Conservation (phyloP, 2,113 vertebrate species). For the Pachycephala philippinensis region DNA sequence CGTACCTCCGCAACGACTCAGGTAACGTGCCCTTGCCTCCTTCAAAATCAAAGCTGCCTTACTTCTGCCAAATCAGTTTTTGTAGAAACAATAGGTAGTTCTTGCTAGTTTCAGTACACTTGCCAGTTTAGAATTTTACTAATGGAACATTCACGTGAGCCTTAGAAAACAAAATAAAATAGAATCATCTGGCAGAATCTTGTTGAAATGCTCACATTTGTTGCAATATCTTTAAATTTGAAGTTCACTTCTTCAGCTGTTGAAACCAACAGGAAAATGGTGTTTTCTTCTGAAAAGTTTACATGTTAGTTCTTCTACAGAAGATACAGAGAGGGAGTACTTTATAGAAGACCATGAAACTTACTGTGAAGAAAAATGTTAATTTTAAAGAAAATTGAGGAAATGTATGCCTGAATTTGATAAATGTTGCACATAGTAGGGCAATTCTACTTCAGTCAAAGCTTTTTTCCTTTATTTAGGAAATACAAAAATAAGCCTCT, state of each 20-base stretch:
- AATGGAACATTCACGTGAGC: neutral
- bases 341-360: neutral
- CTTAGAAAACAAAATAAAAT: neutral
- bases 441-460: neutral
- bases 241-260: neutral
- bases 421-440: neutral
- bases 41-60: neutral
- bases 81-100: neutral
- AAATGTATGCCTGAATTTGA: neutral
- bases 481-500: neutral
- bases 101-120: neutral
- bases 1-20: constrained; percentile 96
- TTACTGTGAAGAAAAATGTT: neutral
- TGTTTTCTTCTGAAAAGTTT: neutral
- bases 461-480: neutral
- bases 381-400: neutral
- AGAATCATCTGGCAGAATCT: neutral
- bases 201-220: neutral
- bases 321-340: neutral
- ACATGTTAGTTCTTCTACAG: neutral
- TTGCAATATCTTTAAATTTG: neutral
- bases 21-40: constrained; percentile 68
- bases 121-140: neutral
- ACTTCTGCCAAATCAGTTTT: neutral
- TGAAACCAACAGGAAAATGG: neutral